A percentile compares a stretch with the other conserved stretches of the same genome.
Conservation (phyloP, 2,888 invertebrate species). For the Prosopocoilus inquinatus region DNA sequence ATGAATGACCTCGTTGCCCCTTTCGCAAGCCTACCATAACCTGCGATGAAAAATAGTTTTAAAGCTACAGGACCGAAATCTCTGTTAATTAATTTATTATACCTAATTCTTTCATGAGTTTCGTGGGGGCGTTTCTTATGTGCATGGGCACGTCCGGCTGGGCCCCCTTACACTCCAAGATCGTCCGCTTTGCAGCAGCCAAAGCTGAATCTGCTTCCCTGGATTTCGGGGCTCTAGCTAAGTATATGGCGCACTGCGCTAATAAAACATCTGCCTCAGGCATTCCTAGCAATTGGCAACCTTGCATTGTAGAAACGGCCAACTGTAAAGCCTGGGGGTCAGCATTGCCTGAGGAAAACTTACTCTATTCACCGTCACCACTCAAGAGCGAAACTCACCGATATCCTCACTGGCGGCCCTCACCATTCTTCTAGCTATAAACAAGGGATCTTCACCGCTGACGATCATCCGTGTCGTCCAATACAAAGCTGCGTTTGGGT, state of each 20-base stretch:
- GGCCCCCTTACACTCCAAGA: slow-evolving; percentile 63
- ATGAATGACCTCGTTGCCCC: slow-evolving; percentile 61
- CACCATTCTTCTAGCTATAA: slow-evolving; percentile 72
- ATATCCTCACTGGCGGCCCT: slow-evolving; percentile 77
- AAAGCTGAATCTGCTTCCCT: slow-evolving; percentile 57
- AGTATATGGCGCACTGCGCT: slow-evolving; percentile 73
- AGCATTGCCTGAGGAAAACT: slow-evolving; percentile 57
- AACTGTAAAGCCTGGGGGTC: slow-evolving; percentile 64
- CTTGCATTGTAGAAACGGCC: slow-evolving; percentile 74
- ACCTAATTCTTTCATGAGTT: slow-evolving; percentile 74
- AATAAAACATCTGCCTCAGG: slow-evolving; percentile 77
- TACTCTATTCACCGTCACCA: background rate
- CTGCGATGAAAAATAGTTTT: slow-evolving; percentile 42
- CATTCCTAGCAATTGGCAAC: slow-evolving; percentile 77
- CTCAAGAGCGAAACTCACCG: slow-evolving; percentile 50
- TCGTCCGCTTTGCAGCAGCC: slow-evolving; percentile 57
- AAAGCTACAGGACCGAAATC: too few species aligned
- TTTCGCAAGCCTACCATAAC: slow-evolving; percentile 60
- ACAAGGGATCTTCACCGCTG: slow-evolving; percentile 78
- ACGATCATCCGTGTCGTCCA: slow-evolving; percentile 78
- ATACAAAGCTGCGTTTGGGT: slow-evolving; percentile 77
- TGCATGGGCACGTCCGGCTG: slow-evolving; percentile 75
- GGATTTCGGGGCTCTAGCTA: slow-evolving; percentile 76
- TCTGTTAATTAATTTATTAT: slow-evolving; percentile 29
- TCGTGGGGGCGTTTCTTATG: slow-evolving; percentile 77